Evolutionary conservation across 2,888 invertebrate genomes (phyloP), one percentile per base, ranked within the genome.

Genomic region (Hypena proboscidalis): DNA sequence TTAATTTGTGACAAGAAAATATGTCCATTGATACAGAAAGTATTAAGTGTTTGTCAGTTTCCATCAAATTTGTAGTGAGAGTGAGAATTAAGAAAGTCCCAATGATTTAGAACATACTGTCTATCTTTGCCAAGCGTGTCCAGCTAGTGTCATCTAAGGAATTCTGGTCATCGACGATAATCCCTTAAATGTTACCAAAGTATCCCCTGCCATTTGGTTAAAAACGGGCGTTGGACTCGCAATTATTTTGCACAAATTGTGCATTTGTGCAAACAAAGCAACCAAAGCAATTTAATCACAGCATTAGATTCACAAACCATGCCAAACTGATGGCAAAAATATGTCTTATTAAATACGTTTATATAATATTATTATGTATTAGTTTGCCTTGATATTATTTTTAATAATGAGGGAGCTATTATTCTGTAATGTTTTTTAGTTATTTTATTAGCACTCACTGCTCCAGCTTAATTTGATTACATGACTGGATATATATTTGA

Each of bases 401-500:
- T 67, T 58, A 56, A 55, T 58, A 59, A 53, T 58, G 55, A 61
- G 45, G 61, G 51, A 57, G 56, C 64, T 68, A 61, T 67, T 70
- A 71, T 69, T 72, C 52, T 70, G 65, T 61, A 58, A 62, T 40
- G 48, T 67, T 67, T 62, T 66, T 68, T 70, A 66, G 67, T 66
- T 68, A 68, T 68, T 67, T 57, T 73, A 67, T 58, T 74, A 71
- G 72, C 72, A 74, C 70, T 73, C 67, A 69, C 70, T 65, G 58
- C 70, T 70, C 64, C 67, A 70, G 70, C 66, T 72, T 71, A 68
- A 67, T 71, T 75, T 75, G 67, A 70, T 63, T 54, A 74, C 70
- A 72, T 71, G 77, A 80, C 79, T 83, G 80, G 77, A 76, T 80
- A 80, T 80, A 75, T 75, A 70, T 79, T 80, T 87, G 88, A 88